Conservation (phyloP, 2,888 invertebrate genomes). For the Scrobipalpa atriplicella region DNA sequence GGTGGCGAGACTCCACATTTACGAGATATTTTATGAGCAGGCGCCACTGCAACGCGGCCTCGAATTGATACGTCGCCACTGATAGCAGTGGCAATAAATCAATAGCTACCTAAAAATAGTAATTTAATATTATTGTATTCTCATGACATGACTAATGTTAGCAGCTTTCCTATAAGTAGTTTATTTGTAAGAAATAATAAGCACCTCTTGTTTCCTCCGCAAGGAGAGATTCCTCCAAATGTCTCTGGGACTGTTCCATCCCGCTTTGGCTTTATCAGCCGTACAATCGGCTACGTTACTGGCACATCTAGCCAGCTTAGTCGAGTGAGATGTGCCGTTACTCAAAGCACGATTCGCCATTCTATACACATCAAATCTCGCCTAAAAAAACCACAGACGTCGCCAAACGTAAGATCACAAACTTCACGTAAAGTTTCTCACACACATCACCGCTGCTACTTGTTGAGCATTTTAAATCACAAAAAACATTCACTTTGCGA, state of each 20-base stretch:
- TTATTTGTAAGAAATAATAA: constrained; percentile 22
- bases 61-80: constrained; percentile 38
- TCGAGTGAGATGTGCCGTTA: constrained; percentile 62
- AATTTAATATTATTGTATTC: constrained; percentile 13
- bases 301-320: constrained; percentile 69
- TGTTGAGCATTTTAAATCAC: constrained; percentile 46
- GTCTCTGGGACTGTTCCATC: constrained; percentile 77
- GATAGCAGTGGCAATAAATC: constrained; percentile 43
- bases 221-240: constrained; percentile 78
- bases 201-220: constrained; percentile 75
- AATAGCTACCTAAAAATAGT: constrained; percentile 39
- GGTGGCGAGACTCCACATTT: constrained; percentile 15
- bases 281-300: constrained; percentile 73
- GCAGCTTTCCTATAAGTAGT: not conserved
- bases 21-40: constrained; percentile 29
- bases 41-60: constrained; percentile 40
- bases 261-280: constrained; percentile 71
- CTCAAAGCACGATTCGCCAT: constrained; percentile 68
- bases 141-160: not conserved
- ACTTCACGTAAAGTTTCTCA: constrained; percentile 45
- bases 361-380: constrained; percentile 51
- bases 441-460: constrained; percentile 50
- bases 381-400: constrained; percentile 32
- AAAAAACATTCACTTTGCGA: constrained; percentile 38
- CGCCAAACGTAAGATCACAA: constrained; percentile 40